These are phyloP conservation scores for Ditylenchus weischeri DNA, from an alignment of 2,888 invertebrate species.

Conservation along the genomic window DNA sequence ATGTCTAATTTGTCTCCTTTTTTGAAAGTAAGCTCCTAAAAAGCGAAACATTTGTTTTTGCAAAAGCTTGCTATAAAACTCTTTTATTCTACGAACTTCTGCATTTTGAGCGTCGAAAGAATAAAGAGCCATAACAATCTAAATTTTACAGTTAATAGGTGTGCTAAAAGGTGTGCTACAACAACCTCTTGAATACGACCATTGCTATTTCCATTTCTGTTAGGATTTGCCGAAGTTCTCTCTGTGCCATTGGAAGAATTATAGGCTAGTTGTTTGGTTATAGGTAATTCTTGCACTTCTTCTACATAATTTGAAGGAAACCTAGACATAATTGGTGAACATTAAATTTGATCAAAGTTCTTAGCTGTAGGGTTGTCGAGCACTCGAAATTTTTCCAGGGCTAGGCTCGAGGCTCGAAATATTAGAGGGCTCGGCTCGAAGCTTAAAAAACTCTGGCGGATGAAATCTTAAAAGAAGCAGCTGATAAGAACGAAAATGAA, in stretches of 20 bases:
- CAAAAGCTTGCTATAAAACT: too few species aligned
- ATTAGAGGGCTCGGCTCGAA: too few species aligned
- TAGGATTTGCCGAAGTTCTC: not conserved
- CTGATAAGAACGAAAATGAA: too few species aligned
- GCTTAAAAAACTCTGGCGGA: too few species aligned
- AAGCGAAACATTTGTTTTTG: too few species aligned
- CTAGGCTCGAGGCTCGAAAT: too few species aligned
- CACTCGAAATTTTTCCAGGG: too few species aligned
- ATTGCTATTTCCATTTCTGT: not conserved
- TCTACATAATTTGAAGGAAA: conserved; percentile 40
- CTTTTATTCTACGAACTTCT: conserved; percentile 31
- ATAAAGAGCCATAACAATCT: conserved; percentile 53
- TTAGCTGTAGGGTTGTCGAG: too few species aligned
- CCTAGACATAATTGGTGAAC: conserved; percentile 13
- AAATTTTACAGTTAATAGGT: not conserved
- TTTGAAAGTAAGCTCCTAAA: conserved; percentile 31
- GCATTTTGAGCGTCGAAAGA: conserved; percentile 71
- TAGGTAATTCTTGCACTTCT: conserved; percentile 15
- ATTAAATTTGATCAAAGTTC: too few species aligned
- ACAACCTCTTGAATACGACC: not conserved
- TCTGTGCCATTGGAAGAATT: too few species aligned
- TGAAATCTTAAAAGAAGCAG: too few species aligned
- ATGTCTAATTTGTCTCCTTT: conserved; percentile 81
- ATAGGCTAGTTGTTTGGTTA: conserved; percentile 4
- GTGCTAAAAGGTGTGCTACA: conserved; percentile 9